Evolutionary conservation across 2,888 invertebrate species (phyloP).

Genomic region (Rhamphomyia laevipes): DNA sequence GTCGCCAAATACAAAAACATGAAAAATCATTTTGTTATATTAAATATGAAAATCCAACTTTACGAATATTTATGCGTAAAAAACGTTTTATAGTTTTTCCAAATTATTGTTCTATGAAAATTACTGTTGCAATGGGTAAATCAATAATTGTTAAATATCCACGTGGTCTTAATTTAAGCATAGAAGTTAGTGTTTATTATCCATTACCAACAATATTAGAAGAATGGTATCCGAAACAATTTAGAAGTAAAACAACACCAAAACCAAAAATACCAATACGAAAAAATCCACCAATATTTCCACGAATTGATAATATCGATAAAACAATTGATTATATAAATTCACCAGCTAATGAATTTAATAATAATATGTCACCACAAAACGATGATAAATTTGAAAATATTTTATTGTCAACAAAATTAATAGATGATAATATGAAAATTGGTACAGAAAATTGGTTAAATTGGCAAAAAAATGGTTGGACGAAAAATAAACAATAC

Average conservation of each 20-base stretch:
- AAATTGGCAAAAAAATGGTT: too few species aligned
- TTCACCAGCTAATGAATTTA: background rate
- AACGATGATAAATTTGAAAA: background rate
- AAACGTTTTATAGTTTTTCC: constrained; percentile 29
- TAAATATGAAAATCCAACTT: constrained; percentile 11
- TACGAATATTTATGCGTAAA: constrained; percentile 26
- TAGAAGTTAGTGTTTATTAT: constrained; percentile 28
- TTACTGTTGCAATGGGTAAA: constrained; percentile 25
- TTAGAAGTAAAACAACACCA: constrained; percentile 23
- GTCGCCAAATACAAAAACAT: too few species aligned
- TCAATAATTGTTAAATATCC: constrained; percentile 24
- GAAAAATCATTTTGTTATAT: too few species aligned
- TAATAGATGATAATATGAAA: background rate
- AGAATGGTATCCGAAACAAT: constrained; percentile 29
- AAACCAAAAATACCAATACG: constrained; percentile 9
- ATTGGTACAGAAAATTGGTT: background rate
- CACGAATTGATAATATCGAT: background rate
- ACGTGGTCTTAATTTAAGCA: constrained; percentile 20
- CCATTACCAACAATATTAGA: constrained; percentile 24
- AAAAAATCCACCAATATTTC: background rate
- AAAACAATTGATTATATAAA: background rate
- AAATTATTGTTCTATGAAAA: constrained; percentile 26
- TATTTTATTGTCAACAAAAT: background rate
- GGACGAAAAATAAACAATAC: too few species aligned
- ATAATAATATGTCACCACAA: background rate